Base-by-base conservation (phyloP, 2,797 vertebrate genomes). In the Lophius americanus region DNA sequence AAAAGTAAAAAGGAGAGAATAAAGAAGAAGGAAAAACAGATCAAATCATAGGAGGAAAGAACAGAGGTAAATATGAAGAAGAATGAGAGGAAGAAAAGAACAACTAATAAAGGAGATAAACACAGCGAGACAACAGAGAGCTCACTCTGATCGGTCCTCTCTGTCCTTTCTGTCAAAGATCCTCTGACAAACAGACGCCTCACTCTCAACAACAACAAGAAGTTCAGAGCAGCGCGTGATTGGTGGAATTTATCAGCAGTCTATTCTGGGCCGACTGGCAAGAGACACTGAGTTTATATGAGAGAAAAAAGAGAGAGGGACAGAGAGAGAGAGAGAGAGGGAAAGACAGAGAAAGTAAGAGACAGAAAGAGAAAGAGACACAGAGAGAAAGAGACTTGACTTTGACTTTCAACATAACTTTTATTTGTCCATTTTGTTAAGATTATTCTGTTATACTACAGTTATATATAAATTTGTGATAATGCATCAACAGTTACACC, bases 171-270 rank as follows among this genome's bases (percentile, higher is more conserved):
- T 5, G 8, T 23, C 23, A 52, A 58, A 82, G 76, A 79, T 75
- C 73, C 59, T 59, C 54, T 32, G 47, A 37, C 48, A 70, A 4
- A 52, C 47, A 36, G 54, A 81, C 1, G 3, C 39, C 75, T 66
- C 77, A 79, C 73, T 78, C 59, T 50, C 37, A 68, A 12, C 46
- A 39, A 60, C 46, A 78, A 82, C 68, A 78, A 68, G 14, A 48
- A 1, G n/a, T 48, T 43, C 51, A 61, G 38, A 3, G 3, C 23
- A 44, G 58, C 82, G 23, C 48, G 23, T 74, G 84, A 78, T 79
- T 79, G 81, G 71, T 56, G 37, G 32, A 71, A 78, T 71, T 60
- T n/a, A 82, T 38, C 56, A 68, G 53, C 12, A 3, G 8, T 46
- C 68, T 79, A 79, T 70, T 81, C 68, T 71, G 60, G 35, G 64